Evolutionary conservation across 1,140 invertebrate genomes (phyloP), one percentile per base, ranked within the genome.

Genomic region (Probaryconus sp.): DNA sequence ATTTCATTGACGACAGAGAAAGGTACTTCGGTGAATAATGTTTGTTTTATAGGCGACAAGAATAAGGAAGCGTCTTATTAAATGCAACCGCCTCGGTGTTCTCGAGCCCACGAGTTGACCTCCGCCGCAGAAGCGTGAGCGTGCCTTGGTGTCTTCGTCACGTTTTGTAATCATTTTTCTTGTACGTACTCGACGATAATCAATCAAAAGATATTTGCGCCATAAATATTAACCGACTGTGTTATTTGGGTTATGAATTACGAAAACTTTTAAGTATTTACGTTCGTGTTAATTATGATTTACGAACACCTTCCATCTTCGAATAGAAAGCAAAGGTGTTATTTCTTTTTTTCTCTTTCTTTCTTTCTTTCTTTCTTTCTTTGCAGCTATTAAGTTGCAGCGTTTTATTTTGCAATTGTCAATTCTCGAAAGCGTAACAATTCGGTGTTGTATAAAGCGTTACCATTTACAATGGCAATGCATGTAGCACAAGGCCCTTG

Each of bases 21-120:
- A 68, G 76, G 76, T 67, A 69, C 64, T 77, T 79, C 76, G 53
- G 77, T 82, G 80, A 84, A 82, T 84, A 80, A 84, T 80, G 81
- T 81, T 82, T 81, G 81, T 80, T 84, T 84, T 83, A 84, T 79
- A 77, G 61, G 71, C 79, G 75, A 67, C 64, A 73, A n/a, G 80
- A 83, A 83, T 83, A 81, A 83, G 82, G 82, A 84, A 84, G 82
- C 81, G 76, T 79, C 80, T 81, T 83, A 84, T 84, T 83, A 84
- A 82, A 82, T 76, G 77, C 71, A 78, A 61, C 72, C 73, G 77
- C 55, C 35, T 65, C 68, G 76, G 14, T 42, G 33, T 37, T 65
- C 65, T 40, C 77, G 67, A 64, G 63, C 58, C 67, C 68, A 70
- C 48, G 55, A 50, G 63, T 69, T 73, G 75, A 72, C 63, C 67